Evolutionary conservation across 2,888 invertebrate genomes (phyloP).

Genomic region (Chymomyza caudatula): DNA sequence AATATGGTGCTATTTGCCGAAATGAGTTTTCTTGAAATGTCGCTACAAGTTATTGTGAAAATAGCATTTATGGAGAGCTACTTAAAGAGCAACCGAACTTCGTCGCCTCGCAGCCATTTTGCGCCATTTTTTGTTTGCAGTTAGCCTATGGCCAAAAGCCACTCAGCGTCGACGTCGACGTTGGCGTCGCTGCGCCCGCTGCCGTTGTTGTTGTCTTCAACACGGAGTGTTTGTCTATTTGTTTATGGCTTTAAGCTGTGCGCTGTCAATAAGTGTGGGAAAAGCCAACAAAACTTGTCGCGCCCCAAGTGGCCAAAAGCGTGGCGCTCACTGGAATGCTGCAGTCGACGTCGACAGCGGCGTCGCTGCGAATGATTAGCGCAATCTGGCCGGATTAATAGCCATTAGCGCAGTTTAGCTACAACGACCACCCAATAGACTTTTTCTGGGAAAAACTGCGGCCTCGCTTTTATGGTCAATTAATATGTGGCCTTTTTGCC

Average conservation of each 20-base stretch:
- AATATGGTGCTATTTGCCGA: no score
- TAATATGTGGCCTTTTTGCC: conserved; percentile 64
- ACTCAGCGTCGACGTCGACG: conserved; percentile 18
- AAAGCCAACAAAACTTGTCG: conserved; percentile 60
- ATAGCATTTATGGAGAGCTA: no score
- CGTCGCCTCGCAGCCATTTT: neutral
- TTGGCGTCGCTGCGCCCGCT: conserved; percentile 28
- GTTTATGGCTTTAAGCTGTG: conserved; percentile 66
- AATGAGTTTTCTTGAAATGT: no score
- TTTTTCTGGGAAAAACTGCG: conserved; percentile 47
- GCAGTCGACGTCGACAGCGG: conserved; percentile 20
- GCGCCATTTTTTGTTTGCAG: neutral
- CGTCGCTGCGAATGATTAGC: conserved; percentile 28
- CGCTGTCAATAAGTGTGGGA: conserved; percentile 66
- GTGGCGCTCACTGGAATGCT: conserved; percentile 29
- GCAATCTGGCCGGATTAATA: conserved; percentile 16
- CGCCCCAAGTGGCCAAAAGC: conserved; percentile 26
- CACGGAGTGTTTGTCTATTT: conserved; percentile 59
- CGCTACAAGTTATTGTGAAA: no score
- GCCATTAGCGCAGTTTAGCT: neutral
- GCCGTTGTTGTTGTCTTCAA: conserved; percentile 24
- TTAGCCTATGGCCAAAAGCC: conserved; percentile 56
- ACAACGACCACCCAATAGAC: conserved; percentile 50
- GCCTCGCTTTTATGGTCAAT: conserved; percentile 52
- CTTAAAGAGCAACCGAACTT: neutral